Evolutionary conservation across 2,797 vertebrate species (phyloP).

Genomic region (Platyrinchus mystaceus): DNA sequence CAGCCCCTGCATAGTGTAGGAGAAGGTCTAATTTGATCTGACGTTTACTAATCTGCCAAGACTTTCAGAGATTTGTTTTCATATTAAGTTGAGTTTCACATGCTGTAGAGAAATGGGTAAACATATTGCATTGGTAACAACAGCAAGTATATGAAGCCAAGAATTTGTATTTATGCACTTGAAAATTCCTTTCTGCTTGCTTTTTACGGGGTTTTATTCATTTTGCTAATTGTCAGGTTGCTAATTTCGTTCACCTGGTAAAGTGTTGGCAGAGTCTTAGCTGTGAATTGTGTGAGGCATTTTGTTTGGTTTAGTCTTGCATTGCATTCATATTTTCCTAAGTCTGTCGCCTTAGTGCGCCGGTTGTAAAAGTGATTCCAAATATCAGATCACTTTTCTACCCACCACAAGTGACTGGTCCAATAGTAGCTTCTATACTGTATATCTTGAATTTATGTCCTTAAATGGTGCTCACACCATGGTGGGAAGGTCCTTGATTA

Average conservation of each 20-base stretch:
- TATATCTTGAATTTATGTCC: background rate
- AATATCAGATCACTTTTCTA: background rate
- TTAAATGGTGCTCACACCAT: background rate
- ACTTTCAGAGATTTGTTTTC: slow-evolving; percentile 45
- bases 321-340: slow-evolving; percentile 23
- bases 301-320: slow-evolving; percentile 27
- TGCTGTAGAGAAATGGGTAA: background rate
- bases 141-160: background rate
- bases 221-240: background rate
- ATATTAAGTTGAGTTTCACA: background rate
- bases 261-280: background rate
- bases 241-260: slow-evolving; percentile 1
- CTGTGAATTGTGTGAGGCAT: background rate
- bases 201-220: background rate
- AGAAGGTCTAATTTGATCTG: slow-evolving; percentile 34
- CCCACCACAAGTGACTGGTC: background rate
- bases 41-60: slow-evolving; percentile 36
- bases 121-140: background rate
- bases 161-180: background rate
- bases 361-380: background rate
- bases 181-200: background rate
- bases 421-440: background rate
- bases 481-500: background rate
- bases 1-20: background rate
- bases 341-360: rapidly evolving